A percentile compares a stretch with the other conserved stretches of the same genome.
Conservation (phyloP, 2,888 invertebrate species). For the Synergus umbraculus region DNA sequence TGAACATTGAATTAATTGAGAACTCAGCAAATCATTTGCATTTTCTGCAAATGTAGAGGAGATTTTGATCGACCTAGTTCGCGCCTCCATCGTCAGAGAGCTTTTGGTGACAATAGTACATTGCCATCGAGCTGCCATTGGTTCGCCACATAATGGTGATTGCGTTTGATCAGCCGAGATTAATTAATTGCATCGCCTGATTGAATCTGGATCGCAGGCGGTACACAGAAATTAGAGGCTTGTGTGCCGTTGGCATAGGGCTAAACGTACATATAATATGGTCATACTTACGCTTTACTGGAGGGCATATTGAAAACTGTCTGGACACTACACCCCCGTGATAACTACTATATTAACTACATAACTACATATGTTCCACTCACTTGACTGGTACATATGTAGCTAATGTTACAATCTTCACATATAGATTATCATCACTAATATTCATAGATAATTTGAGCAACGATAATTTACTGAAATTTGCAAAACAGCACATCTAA, state of each 20-base stretch:
- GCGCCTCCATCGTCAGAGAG: neutral
- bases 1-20: neutral
- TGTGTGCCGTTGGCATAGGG: neutral
- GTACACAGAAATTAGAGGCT: neutral
- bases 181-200: constrained; percentile 48
- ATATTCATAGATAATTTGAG: too few relatives aligned
- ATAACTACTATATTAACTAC: neutral
- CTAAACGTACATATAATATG: neutral
- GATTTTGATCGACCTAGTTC: constrained; percentile 5
- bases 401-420: too few relatives aligned
- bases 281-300: neutral
- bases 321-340: neutral
- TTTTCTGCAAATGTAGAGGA: neutral
- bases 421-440: too few relatives aligned
- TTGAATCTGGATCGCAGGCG: constrained; percentile 20
- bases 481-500: neutral
- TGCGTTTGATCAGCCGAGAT: constrained; percentile 50
- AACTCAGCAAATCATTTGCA: neutral
- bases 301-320: neutral
- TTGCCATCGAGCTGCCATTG: constrained; percentile 38
- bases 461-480: too few relatives aligned
- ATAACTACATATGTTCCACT: neutral
- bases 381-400: too few relatives aligned
- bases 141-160: constrained; percentile 41
- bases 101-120: constrained; percentile 8